phyloP scores from a whole-genome alignment of 2,113 vertebrate genomes.

The Variabilichromis moorii region DNA sequence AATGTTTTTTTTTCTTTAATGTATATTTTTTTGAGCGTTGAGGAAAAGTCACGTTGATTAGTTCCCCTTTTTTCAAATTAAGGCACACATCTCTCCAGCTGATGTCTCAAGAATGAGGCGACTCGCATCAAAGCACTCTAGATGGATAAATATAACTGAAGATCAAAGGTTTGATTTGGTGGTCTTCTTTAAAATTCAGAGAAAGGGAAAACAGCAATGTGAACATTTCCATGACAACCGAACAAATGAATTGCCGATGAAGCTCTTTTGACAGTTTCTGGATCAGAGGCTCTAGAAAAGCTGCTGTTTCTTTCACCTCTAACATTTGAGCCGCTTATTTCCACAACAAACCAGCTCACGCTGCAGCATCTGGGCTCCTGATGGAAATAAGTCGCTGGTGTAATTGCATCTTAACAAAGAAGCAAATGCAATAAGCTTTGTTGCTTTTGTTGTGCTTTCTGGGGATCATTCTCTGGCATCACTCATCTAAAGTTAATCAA shows the following conservation, averaged over 20 bases:
- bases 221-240: not conserved
- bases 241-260: not conserved
- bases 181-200: not conserved
- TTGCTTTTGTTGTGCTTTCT: not conserved
- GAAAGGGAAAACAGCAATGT: not conserved
- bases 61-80: not conserved
- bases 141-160: fast-evolving
- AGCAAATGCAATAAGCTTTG: not conserved
- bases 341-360: not conserved
- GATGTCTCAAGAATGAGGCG: not conserved
- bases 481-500: not conserved
- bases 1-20: not conserved
- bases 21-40: not conserved
- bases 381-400: not conserved
- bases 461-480: not conserved
- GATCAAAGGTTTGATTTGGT: not conserved
- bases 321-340: not conserved
- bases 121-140: not conserved
- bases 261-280: not conserved
- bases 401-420: not conserved
- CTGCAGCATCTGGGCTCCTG: not conserved
- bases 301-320: not conserved
- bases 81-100: not conserved
- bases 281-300: not conserved
- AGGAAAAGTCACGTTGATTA: not conserved